Conservation (phyloP, 2,113 vertebrate species). For the Drymodes brunneopygia region DNA sequence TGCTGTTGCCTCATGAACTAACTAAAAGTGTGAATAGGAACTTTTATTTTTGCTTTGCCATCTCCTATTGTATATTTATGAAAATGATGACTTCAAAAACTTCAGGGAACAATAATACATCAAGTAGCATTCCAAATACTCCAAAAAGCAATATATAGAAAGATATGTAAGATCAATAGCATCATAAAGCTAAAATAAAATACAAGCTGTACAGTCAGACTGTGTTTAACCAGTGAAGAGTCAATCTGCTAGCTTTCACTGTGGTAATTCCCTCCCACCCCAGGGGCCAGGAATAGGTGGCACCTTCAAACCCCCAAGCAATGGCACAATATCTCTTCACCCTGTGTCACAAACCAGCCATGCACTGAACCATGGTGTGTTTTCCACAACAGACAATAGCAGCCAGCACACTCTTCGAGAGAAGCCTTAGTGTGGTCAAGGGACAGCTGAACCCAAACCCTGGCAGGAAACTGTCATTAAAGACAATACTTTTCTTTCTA, state of each 20-base stretch:
- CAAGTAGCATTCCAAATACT: slow-evolving; percentile 3
- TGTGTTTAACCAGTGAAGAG: background rate
- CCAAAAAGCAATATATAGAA: background rate
- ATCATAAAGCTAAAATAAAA: slow-evolving; percentile 8
- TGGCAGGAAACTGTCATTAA: background rate
- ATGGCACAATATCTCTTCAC: background rate
- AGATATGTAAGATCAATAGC: background rate
- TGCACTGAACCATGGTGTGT: background rate
- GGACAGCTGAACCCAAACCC: background rate
- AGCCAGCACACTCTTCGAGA: background rate
- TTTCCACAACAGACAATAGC: background rate
- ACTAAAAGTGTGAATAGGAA: slow-evolving; percentile 51
- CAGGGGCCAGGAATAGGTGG: background rate
- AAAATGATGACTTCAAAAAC: slow-evolving; percentile 50
- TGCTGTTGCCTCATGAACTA: slow-evolving; percentile 38
- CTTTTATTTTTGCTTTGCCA: slow-evolving; percentile 27
- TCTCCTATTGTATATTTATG: slow-evolving; percentile 52
- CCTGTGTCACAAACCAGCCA: background rate
- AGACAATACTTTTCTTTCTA: background rate
- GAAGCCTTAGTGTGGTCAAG: background rate
- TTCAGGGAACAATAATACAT: slow-evolving; percentile 16
- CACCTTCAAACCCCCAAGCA: background rate
- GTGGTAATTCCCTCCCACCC: background rate
- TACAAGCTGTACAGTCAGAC: background rate
- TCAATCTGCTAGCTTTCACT: background rate